Base-by-base conservation (phyloP, 2,888 invertebrate species). In the Ornithoptera priamus region DNA sequence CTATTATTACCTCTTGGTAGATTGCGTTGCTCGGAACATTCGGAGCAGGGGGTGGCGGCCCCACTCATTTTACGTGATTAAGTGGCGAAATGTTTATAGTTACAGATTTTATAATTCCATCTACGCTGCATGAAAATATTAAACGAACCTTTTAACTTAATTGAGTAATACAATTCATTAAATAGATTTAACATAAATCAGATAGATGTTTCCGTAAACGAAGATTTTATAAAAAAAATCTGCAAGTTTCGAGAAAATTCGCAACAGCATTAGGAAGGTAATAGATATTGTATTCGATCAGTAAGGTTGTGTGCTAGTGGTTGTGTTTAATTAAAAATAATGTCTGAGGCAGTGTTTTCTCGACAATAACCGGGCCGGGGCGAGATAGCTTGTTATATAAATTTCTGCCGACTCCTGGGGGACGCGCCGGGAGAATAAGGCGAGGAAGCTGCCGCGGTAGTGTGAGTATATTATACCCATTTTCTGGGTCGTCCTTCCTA, bases 401-500 rank as follows among this genome's bases (percentile, higher is more conserved):
- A 91, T 92, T 92, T 91, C 89, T 88, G 87, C 84, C 85, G 87
- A 83, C 85, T 91, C 91, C 90, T 89, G 84, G 86, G 90, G 90
- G 92, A 89, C 87, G 88, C 80, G 84, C 77, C 83, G 89, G 87
- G 88, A 85, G 87, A 85, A 84, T 85, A 88, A 89, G 89, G 89
- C 87, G 88, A 88, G 88, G 87, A 78, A 87, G 87, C 84, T 83
- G 84, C 84, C 79, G 75, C 78, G 85, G 89, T 88, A 90, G 92
- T 92, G 90, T 90, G 92, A 91, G 92, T 91, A 90, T 88, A 92
- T 92, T 91, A 92, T 92, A 92, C 90, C 90, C 89, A 92, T 92
- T 92, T 92, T 92, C 92, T 92, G 92, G 91, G 91, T 92, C 92
- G 92, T 92, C 92, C 91, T 92, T 92, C 91, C 90, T 88, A 92